These are phyloP conservation scores for Sceloporus tristichus DNA, from an alignment of 2,113 vertebrate genomes.

Conservation along the genomic window DNA sequence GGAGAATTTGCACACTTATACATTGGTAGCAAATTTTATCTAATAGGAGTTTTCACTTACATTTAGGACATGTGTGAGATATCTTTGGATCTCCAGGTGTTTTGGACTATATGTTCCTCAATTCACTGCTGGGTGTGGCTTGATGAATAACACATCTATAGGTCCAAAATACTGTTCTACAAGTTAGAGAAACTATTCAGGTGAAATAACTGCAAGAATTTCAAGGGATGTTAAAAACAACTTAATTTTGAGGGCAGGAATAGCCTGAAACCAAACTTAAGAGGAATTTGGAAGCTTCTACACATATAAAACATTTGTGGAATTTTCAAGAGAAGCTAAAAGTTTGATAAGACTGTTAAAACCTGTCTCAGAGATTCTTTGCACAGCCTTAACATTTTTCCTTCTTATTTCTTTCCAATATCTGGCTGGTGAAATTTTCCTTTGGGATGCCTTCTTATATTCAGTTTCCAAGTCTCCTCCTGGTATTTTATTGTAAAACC, in stretches of 20 bases:
- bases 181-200: no score
- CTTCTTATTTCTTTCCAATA: not conserved
- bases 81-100: not conserved
- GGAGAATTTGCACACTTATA: not conserved
- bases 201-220: not conserved
- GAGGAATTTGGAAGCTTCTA: not conserved
- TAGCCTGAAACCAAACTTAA: not conserved
- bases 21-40: not conserved
- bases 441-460: constrained; percentile 17
- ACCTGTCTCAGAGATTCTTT: not conserved
- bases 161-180: no score
- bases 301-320: not conserved
- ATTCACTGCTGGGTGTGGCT: no score
- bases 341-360: constrained; percentile 1
- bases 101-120: not conserved
- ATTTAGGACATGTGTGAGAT: not conserved
- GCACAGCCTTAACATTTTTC: not conserved
- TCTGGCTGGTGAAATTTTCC: not conserved
- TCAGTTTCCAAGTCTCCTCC: not conserved
- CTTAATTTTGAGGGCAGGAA: not conserved
- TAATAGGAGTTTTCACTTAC: no score
- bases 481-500: not conserved
- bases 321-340: not conserved
- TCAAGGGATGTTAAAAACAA: not conserved
- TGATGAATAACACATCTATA: no score